Conservation (phyloP, 2,113 vertebrate genomes). For the Trichomycterus rosablanca region DNA sequence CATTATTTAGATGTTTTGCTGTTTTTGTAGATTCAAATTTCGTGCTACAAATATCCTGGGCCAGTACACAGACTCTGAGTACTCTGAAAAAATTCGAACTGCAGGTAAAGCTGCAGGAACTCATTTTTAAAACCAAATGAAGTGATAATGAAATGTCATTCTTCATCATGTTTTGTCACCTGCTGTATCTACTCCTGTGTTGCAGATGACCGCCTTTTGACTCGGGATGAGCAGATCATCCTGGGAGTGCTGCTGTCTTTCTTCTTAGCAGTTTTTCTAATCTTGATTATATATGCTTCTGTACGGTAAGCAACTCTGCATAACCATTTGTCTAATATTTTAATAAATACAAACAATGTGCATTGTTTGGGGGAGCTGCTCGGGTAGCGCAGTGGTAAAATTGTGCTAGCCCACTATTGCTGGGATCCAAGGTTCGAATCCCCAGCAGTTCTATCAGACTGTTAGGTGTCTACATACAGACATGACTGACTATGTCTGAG, state of each 20-base stretch:
- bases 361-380: too few species aligned
- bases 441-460: too few species aligned
- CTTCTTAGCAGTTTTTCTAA: constrained; percentile 80
- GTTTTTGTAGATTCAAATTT: constrained; percentile 85
- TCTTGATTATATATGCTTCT: constrained; percentile 82
- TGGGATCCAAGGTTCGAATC: too few species aligned
- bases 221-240: constrained; percentile 87
- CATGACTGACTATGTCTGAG: too few species aligned
- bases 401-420: too few species aligned
- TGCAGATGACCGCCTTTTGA: constrained; percentile 76
- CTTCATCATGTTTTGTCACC: not conserved
- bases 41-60: constrained; percentile 86
- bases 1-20: constrained; percentile 30
- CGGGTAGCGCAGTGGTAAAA: too few species aligned
- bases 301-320: constrained; percentile 74
- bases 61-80: constrained; percentile 92
- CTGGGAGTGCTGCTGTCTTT: constrained; percentile 87
- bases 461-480: too few species aligned
- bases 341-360: too few species aligned
- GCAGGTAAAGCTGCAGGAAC: constrained; percentile 86
- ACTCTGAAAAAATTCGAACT: constrained; percentile 85
- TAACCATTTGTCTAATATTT: too few species aligned
- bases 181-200: not conserved
- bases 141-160: not conserved
- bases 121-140: too few species aligned